Conservation (phyloP, 2,113 vertebrate genomes). For the Prietella phreatophila region DNA sequence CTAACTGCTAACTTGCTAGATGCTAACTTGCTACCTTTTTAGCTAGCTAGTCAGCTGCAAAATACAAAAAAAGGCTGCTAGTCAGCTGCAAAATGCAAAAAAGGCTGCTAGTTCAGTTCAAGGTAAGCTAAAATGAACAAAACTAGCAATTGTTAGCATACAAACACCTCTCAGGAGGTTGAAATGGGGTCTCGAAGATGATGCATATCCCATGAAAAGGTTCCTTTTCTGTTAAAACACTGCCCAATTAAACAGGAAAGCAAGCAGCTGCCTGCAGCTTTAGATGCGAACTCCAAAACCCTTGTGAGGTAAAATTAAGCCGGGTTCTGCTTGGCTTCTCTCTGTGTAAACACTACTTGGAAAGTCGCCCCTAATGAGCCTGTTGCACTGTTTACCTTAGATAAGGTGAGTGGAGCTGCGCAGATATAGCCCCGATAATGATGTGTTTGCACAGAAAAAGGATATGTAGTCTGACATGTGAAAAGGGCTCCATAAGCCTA, state of each 20-base stretch:
- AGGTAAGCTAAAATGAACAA: too few species aligned
- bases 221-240: neutral
- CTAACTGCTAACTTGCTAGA: neutral
- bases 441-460: slow-evolving; percentile 79
- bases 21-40: neutral
- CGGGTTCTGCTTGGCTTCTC: slow-evolving; percentile 20
- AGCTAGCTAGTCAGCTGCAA: neutral
- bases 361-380: slow-evolving; percentile 82
- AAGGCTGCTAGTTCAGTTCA: neutral
- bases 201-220: neutral
- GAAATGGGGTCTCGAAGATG: neutral
- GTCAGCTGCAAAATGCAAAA: neutral
- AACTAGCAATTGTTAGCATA: slow-evolving; percentile 4
- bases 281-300: slow-evolving; percentile 14
- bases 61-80: neutral
- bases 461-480: slow-evolving; percentile 45
- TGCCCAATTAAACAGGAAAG: slow-evolving; percentile 15
- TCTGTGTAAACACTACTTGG: slow-evolving; percentile 78
- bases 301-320: slow-evolving; percentile 16
- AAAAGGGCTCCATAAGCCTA: slow-evolving; percentile 2
- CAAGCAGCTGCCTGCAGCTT: slow-evolving; percentile 1
- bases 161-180: neutral
- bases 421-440: slow-evolving; percentile 73
- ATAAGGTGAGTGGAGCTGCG: slow-evolving; percentile 83
- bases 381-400: slow-evolving; percentile 92